phyloP scores from a whole-genome alignment of 2,113 vertebrate species.

The Triplophysa tibetana region DNA sequence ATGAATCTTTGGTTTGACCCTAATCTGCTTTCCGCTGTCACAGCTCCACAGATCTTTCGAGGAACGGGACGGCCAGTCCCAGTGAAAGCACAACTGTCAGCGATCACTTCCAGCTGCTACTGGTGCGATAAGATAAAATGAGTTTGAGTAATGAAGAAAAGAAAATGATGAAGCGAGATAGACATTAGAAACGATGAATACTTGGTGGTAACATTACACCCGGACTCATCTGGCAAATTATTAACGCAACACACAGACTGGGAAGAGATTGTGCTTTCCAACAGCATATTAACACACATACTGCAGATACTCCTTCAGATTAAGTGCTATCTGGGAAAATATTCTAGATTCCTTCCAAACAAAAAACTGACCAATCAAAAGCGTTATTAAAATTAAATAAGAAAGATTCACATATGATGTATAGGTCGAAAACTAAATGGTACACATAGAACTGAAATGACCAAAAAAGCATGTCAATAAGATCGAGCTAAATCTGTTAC shows the following conservation, averaged over 20 bases:
- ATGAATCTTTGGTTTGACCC: conserved; percentile 75
- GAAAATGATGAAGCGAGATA: background rate
- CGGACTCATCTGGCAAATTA: conserved; percentile 13
- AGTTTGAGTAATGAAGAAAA: background rate
- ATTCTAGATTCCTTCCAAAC: background rate
- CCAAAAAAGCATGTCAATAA: too few relatives aligned
- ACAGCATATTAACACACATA: background rate
- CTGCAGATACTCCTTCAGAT: background rate
- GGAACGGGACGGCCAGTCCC: conserved; percentile 40
- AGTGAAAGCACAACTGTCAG: conserved; percentile 63
- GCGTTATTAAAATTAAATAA: too few relatives aligned
- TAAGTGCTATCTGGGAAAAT: background rate
- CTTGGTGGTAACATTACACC: background rate
- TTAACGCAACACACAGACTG: background rate
- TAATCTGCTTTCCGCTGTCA: conserved; percentile 72
- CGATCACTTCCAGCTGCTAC: conserved; percentile 48
- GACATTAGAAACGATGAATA: background rate
- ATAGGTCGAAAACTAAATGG: too few relatives aligned
- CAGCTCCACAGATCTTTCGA: conserved; percentile 65
- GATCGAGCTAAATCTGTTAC: too few relatives aligned
- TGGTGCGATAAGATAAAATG: conserved; percentile 32
- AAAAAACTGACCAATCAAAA: background rate
- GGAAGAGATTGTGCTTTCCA: background rate
- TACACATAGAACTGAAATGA: too few relatives aligned
- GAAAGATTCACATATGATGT: background rate